Conservation (phyloP, 2,113 vertebrate genomes). For the Sturnira hondurensis region DNA sequence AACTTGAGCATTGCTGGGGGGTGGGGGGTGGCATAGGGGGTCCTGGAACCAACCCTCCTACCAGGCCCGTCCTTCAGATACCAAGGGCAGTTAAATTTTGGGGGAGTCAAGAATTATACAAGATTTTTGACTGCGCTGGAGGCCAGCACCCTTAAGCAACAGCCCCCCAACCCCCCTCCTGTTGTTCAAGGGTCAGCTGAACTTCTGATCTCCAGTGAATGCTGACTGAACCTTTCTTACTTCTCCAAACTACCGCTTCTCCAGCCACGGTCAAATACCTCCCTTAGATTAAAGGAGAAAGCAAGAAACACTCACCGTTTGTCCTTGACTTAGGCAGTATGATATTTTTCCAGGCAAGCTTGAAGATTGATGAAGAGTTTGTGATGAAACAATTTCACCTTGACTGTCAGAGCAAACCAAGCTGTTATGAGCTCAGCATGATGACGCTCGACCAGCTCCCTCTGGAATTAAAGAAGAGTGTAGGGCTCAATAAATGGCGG, state of each 20-base stretch:
- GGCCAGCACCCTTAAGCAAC: neutral
- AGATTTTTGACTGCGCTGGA: neutral
- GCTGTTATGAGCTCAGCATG: neutral
- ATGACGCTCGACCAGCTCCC: conserved; percentile 44
- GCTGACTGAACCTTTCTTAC: neutral
- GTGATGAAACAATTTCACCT: conserved; percentile 73
- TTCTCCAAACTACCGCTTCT: neutral
- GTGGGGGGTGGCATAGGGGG: neutral
- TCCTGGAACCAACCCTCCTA: neutral
- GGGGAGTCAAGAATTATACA: neutral
- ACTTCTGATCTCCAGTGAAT: neutral
- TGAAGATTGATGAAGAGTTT: conserved; percentile 70
- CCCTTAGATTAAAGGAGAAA: neutral
- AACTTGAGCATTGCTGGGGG: neutral
- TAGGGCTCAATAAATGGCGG: neutral
- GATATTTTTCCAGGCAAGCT: conserved; percentile 58
- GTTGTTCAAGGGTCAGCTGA: neutral
- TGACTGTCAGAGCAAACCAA: conserved; percentile 52
- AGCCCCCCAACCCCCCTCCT: neutral
- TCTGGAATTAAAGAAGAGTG: neutral
- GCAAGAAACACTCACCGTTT: neutral
- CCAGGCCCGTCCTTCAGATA: neutral
- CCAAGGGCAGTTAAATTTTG: neutral
- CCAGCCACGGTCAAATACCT: neutral
- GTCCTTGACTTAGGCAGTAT: neutral